Percentiles rank a stretch among this genome's conserved stretches.
These are phyloP conservation scores for Alectura lathami DNA, from an alignment of 2,113 vertebrate species.

Conservation along the genomic window DNA sequence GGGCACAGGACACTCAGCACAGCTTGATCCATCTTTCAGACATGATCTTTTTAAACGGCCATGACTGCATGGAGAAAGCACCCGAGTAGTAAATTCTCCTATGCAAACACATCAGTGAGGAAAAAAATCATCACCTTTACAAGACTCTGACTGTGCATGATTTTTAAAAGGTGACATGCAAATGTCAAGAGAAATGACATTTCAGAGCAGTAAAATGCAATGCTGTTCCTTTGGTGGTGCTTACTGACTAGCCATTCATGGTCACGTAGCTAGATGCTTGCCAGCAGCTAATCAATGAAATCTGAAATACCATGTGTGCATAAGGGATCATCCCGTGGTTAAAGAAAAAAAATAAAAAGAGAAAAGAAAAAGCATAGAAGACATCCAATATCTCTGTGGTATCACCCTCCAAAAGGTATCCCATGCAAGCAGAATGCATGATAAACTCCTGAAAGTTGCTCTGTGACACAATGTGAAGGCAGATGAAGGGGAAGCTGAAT, in stretches of 20 bases:
- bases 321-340: neutral
- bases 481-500: neutral
- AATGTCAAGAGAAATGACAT: neutral
- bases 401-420: neutral
- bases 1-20: fast-evolving
- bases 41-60: neutral
- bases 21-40: neutral
- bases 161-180: neutral
- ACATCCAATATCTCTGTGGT: neutral
- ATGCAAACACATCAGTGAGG: neutral
- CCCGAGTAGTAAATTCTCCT: neutral
- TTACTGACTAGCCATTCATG: neutral
- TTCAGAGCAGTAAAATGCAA: neutral
- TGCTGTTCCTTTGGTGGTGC: neutral
- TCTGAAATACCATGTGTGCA: neutral
- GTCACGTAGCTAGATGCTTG: neutral
- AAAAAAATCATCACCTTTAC: fast-evolving
- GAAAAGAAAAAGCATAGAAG: neutral
- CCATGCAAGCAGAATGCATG: neutral
- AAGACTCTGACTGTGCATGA: neutral
- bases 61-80: neutral
- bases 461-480: neutral
- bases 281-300: neutral
- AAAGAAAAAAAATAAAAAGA: neutral
- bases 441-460: neutral